Conservation (phyloP, 2,113 vertebrate species). For the Motacilla alba region DNA sequence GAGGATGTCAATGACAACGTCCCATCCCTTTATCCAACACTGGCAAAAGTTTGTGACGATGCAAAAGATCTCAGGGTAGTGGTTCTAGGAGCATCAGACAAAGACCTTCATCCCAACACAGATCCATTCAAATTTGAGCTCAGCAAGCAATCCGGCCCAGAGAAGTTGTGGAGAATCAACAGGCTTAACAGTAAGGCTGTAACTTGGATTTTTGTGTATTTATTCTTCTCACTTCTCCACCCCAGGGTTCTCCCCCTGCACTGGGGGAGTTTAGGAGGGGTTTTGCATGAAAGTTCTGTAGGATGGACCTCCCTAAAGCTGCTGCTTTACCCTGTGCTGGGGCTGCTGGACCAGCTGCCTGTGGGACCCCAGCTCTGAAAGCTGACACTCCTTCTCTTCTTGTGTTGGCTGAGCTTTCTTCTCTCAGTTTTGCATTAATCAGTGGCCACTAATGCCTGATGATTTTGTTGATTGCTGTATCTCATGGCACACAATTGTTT, state of each 20-base stretch:
- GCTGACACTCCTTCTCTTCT: background rate
- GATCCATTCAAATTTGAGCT: constrained; percentile 94
- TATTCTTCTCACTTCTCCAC: background rate
- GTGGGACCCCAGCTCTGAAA: background rate
- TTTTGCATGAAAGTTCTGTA: background rate
- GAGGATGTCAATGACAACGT: constrained; percentile 94
- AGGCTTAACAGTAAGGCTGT: constrained; percentile 89
- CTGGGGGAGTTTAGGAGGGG: background rate
- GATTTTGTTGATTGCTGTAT: background rate
- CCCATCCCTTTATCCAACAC: constrained; percentile 85
- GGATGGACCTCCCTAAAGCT: background rate
- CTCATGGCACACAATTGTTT: background rate
- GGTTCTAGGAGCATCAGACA: constrained; percentile 86
- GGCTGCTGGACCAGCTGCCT: background rate
- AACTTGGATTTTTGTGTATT: background rate
- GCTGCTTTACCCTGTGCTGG: background rate
- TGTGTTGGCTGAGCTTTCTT: background rate
- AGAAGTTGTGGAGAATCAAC: constrained; percentile 92
- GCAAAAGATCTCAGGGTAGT: constrained; percentile 87
- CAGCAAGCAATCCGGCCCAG: constrained; percentile 85
- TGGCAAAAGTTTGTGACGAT: constrained; percentile 90
- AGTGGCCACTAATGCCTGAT: background rate
- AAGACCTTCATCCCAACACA: constrained; percentile 89
- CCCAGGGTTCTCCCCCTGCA: rapidly evolving
- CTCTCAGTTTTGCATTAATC: background rate